A percentile compares a stretch with the other conserved stretches of the same genome.
These are phyloP conservation scores for Mastomys natalensis DNA, from an alignment of 2,113 vertebrate genomes.

Conservation along the genomic window DNA sequence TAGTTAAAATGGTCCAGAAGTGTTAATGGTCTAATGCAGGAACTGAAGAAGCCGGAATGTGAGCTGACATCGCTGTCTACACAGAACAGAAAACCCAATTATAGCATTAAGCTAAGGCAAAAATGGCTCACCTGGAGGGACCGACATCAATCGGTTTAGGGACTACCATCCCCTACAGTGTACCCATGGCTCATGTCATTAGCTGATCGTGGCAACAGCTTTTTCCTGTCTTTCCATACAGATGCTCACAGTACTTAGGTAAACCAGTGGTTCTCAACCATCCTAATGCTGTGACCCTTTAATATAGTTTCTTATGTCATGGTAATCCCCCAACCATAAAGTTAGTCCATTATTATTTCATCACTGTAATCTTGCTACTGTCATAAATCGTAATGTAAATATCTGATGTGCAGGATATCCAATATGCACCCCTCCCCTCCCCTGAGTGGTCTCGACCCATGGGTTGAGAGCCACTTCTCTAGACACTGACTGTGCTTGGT, in stretches of 20 bases:
- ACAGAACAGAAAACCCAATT: not conserved
- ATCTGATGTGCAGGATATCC: not conserved
- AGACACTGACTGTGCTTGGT: not conserved
- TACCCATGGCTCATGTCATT: not conserved
- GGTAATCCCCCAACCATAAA: not conserved
- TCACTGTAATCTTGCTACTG: not conserved
- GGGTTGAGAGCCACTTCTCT: not conserved
- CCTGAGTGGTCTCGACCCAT: not conserved
- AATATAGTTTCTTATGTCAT: not conserved
- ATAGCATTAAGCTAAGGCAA: not conserved
- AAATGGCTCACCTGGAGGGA: not conserved
- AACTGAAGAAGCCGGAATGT: slow-evolving; percentile 4
- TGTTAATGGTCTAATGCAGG: slow-evolving; percentile 8
- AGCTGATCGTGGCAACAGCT: not conserved
- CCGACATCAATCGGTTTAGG: not conserved
- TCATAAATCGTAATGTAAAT: not conserved
- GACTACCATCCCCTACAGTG: not conserved
- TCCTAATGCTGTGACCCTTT: not conserved
- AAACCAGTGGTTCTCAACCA: not conserved
- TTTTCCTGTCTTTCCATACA: not conserved
- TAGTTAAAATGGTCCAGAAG: slow-evolving; percentile 44
- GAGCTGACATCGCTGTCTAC: not conserved
- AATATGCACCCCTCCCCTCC: not conserved
- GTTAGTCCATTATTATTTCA: not conserved
- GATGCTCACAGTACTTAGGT: not conserved